phyloP scores from a whole-genome alignment of 1,140 invertebrate species.

The Saxidomus purpurata region DNA sequence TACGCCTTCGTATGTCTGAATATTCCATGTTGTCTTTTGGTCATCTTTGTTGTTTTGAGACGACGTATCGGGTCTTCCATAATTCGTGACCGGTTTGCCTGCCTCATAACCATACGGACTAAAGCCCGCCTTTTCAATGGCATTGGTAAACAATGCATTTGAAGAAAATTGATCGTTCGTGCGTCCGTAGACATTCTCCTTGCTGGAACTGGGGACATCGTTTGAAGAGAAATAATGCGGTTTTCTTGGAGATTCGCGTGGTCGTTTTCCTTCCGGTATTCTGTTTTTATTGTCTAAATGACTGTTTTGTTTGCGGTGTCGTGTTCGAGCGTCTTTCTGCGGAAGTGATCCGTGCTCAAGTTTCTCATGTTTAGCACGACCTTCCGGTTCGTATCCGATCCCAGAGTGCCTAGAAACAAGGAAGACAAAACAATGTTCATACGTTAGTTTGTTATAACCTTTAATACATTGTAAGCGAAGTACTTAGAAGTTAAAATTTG shows the following conservation, averaged over 20 bases:
- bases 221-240: constrained; percentile 3
- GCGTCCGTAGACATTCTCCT: no score
- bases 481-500: no score
- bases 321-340: not conserved
- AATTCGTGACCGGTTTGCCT: no score
- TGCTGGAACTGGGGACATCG: not conserved
- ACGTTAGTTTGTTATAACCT: no score
- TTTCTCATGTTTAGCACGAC: not conserved
- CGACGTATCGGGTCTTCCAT: not conserved
- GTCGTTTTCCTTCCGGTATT: not conserved
- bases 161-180: not conserved
- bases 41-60: not conserved
- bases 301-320: not conserved
- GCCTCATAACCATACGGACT: not conserved
- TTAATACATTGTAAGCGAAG: no score
- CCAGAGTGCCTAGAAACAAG: not conserved
- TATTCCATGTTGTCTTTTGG: constrained; percentile 62
- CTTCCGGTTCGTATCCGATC: not conserved
- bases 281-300: not conserved
- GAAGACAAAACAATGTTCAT: not conserved
- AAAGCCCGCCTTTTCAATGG: constrained; percentile 33
- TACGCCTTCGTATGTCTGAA: constrained; percentile 62
- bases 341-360: not conserved
- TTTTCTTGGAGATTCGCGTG: not conserved
- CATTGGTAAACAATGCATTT: not conserved